Conservation (phyloP, 2,888 invertebrate genomes). For the Diarsia dahlii region DNA sequence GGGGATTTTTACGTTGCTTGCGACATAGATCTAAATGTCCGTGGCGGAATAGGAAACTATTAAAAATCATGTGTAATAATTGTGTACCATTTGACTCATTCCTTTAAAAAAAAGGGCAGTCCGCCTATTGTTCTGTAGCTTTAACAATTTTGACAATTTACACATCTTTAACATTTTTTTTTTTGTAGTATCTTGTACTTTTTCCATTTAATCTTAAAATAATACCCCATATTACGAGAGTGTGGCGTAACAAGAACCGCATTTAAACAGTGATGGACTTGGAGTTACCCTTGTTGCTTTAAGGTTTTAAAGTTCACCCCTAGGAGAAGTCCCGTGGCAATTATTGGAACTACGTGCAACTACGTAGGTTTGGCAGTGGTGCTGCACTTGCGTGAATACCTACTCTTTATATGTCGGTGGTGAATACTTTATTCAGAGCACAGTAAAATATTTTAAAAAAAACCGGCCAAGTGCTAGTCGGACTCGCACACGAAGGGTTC, state of each 20-base stretch:
- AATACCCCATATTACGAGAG: no score
- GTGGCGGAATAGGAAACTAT: constrained; percentile 6
- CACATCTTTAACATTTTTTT: background rate
- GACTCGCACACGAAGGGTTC: no score
- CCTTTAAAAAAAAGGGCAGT: no score
- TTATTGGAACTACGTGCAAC: background rate
- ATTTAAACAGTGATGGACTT: no score
- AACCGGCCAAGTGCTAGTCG: no score
- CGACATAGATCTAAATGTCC: background rate
- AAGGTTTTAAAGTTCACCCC: no score
- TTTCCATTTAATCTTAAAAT: no score
- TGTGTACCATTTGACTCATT: background rate
- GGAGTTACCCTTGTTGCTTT: no score
- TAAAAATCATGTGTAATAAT: no score
- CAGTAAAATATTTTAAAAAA: background rate
- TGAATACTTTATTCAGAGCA: background rate
- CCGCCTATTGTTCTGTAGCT: background rate
- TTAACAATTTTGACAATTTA: background rate
- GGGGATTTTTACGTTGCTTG: background rate
- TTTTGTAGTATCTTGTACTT: background rate
- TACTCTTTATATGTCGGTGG: no score
- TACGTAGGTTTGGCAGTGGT: background rate
- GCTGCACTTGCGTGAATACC: no score
- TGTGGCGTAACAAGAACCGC: no score
- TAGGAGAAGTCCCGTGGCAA: background rate